Evolutionary conservation across 1,140 invertebrate species (phyloP).

Genomic region (Lasioglossum albipes): DNA sequence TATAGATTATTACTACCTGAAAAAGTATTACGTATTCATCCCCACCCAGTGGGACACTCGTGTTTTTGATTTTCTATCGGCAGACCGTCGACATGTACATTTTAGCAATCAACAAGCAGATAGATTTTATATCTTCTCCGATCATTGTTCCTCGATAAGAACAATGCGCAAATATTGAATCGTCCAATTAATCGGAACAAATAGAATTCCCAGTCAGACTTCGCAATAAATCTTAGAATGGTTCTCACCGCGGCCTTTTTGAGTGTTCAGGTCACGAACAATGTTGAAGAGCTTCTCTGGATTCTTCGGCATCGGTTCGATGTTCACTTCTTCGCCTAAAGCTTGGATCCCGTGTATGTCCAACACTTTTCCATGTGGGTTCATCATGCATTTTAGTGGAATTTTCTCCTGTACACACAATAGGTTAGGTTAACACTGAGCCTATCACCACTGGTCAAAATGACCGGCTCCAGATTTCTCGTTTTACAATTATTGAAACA

Average conservation of each 20-base stretch:
- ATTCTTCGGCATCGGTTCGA: slow-evolving; percentile 78
- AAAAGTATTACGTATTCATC: not conserved
- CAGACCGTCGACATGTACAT: not conserved
- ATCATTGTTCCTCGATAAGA: not conserved
- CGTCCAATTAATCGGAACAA: not conserved
- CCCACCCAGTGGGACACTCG: no score
- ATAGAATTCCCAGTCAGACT: not conserved
- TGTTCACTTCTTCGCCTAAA: slow-evolving; percentile 86
- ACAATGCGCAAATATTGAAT: not conserved
- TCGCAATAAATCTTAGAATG: no score
- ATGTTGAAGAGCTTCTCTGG: slow-evolving; percentile 84
- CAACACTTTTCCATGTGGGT: slow-evolving; percentile 87
- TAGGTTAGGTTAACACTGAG: no score
- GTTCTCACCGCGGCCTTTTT: slow-evolving; percentile 86
- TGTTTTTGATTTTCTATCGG: not conserved
- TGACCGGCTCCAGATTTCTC: no score
- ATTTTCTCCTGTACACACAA: slow-evolving; percentile 81
- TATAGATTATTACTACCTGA: not conserved
- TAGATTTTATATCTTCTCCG: not conserved
- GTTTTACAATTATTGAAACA: no score
- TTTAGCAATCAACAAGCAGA: not conserved
- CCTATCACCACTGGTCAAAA: no score
- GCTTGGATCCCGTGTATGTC: slow-evolving; percentile 84
- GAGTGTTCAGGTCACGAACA: slow-evolving; percentile 88
- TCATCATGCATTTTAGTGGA: slow-evolving; percentile 88